Percentiles rank a stretch among this genome's conserved stretches.
Conservation (phyloP, 2,888 invertebrate genomes). For the Cephus spinipes region DNA sequence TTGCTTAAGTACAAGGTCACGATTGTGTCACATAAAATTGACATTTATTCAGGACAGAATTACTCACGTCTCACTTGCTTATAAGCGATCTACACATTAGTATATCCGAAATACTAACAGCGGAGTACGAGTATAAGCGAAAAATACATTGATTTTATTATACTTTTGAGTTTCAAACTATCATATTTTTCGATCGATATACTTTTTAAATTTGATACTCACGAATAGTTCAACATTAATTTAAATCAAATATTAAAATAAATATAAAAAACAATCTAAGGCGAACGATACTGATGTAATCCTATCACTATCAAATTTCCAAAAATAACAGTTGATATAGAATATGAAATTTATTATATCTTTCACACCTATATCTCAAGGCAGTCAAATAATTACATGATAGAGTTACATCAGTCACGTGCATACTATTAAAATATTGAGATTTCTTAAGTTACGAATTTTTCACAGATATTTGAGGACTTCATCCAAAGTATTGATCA, state of each 20-base stretch:
- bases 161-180: not conserved
- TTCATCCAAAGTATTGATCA: constrained; percentile 55
- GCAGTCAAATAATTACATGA: not conserved
- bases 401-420: not conserved
- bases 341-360: not conserved
- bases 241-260: not conserved
- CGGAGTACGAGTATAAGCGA: not conserved
- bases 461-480: constrained; percentile 58
- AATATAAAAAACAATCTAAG: not conserved
- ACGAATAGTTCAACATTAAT: not conserved
- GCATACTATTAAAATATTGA: not conserved
- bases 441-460: constrained; percentile 12
- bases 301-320: not conserved
- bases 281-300: not conserved
- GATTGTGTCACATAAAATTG: not conserved
- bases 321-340: not conserved
- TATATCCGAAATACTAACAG: not conserved
- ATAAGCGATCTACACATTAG: not conserved
- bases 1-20: not conserved
- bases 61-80: not conserved
- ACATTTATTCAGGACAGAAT: not conserved
- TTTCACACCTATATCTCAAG: not conserved
- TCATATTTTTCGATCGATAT: not conserved
- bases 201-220: not conserved
- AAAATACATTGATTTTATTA: not conserved